A percentile compares a stretch with the other conserved stretches of the same genome.
phyloP scores from a whole-genome alignment of 2,797 vertebrate genomes.

The Pterois miles region DNA sequence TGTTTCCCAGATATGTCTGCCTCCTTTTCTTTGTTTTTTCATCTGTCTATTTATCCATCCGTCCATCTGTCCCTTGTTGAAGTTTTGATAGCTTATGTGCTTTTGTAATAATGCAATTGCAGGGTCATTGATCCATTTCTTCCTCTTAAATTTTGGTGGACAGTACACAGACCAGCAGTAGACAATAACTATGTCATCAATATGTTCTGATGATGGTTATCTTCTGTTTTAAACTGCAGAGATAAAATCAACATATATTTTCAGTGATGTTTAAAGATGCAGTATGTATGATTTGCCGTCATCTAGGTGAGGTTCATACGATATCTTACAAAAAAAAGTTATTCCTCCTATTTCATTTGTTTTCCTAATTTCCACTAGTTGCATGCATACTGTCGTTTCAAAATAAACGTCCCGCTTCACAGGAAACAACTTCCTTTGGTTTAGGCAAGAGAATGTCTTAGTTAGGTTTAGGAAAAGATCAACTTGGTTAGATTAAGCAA shows the following conservation, averaged over 20 bases:
- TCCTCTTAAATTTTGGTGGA: background rate
- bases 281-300: too few relatives aligned
- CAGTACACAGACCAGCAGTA: background rate
- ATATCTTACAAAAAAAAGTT: accelerated
- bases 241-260: background rate
- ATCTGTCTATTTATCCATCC: background rate
- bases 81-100: too few relatives aligned
- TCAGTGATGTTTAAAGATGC: background rate
- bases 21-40: slow-evolving; percentile 5
- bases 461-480: too few relatives aligned
- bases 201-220: background rate
- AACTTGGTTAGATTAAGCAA: too few relatives aligned
- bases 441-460: too few relatives aligned
- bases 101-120: background rate
- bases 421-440: too few relatives aligned
- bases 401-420: too few relatives aligned
- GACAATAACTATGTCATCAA: background rate
- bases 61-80: background rate
- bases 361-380: too few relatives aligned
- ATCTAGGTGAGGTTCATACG: too few relatives aligned
- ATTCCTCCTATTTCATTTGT: too few relatives aligned
- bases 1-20: slow-evolving; percentile 39
- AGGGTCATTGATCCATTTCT: background rate
- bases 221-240: background rate
- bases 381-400: too few relatives aligned